Conservation (phyloP, 2,888 invertebrate genomes). For the Harmothoe impar region DNA sequence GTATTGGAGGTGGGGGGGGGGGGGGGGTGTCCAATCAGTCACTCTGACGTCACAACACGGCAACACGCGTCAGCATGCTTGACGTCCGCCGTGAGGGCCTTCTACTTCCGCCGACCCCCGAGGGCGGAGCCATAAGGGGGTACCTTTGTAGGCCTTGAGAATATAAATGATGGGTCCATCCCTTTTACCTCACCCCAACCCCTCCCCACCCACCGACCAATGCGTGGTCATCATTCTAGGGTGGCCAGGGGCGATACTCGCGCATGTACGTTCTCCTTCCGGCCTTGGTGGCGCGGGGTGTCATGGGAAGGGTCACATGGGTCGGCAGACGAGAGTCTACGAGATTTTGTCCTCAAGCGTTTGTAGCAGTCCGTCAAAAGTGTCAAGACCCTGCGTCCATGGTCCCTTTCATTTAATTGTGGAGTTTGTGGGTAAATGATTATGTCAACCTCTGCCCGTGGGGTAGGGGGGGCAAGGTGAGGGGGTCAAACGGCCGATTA, state of each 20-base stretch:
- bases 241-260: constrained; percentile 22
- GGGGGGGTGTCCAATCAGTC: neutral
- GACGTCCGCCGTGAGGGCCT: neutral
- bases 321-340: constrained; percentile 46
- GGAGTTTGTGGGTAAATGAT: constrained; percentile 25
- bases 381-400: constrained; percentile 11
- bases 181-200: neutral
- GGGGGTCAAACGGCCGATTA: constrained; percentile 33
- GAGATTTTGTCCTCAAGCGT: constrained; percentile 2
- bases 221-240: neutral
- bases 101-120: neutral
- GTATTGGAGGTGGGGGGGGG: no score
- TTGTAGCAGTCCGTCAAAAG: neutral
- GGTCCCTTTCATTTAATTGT: constrained; percentile 23
- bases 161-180: neutral
- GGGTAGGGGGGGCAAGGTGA: neutral
- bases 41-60: neutral
- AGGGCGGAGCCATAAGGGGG: neutral
- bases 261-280: neutral
- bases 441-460: constrained; percentile 1
- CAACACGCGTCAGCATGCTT: constrained; percentile 25
- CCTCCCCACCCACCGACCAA: neutral
- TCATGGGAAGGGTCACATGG: constrained; percentile 59
- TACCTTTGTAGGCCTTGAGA: neutral
- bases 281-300: constrained; percentile 23